A percentile compares a stretch with the other conserved stretches of the same genome.
Evolutionary conservation across 2,797 vertebrate species (phyloP).

Genomic region (Chaunax sp.): DNA sequence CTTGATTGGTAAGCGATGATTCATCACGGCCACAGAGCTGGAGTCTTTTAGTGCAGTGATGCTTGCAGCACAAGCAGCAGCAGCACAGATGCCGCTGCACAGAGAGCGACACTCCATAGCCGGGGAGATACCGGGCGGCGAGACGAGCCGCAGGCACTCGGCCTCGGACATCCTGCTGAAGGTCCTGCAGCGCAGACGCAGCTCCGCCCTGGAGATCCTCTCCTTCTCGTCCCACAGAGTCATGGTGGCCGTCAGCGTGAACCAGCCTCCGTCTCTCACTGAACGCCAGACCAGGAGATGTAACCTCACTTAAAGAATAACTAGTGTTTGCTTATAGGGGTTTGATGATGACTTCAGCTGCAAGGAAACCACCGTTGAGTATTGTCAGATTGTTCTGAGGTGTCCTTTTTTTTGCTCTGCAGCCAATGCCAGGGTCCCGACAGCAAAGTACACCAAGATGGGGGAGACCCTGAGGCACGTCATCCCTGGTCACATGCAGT

Average conservation of each 20-base stretch:
- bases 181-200: conserved; percentile 78
- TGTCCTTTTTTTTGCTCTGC: conserved; percentile 21
- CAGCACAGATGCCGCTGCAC: conserved; percentile 68
- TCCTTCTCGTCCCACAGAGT: conserved; percentile 86
- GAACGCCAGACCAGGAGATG: conserved; percentile 78
- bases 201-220: conserved; percentile 84
- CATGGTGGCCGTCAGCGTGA: conserved; percentile 85
- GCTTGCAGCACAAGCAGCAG: conserved; percentile 9
- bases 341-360: background rate
- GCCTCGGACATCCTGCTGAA: conserved; percentile 82
- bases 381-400: background rate
- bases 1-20: conserved; percentile 66
- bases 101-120: conserved; percentile 65
- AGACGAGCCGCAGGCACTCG: conserved; percentile 81
- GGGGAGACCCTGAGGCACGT: conserved; percentile 95
- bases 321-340: background rate
- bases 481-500: conserved; percentile 96
- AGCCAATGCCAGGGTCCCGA: conserved; percentile 87
- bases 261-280: conserved; percentile 70
- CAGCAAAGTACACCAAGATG: conserved; percentile 97
- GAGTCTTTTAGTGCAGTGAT: conserved; percentile 21
- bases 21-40: conserved; percentile 44
- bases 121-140: conserved; percentile 74
- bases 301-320: conserved; percentile 72
- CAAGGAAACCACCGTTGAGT: background rate